Evolutionary conservation across 2,797 vertebrate species (phyloP), one percentile per base, ranked within the genome.

Genomic region (Melanotaenia maccullochi): DNA sequence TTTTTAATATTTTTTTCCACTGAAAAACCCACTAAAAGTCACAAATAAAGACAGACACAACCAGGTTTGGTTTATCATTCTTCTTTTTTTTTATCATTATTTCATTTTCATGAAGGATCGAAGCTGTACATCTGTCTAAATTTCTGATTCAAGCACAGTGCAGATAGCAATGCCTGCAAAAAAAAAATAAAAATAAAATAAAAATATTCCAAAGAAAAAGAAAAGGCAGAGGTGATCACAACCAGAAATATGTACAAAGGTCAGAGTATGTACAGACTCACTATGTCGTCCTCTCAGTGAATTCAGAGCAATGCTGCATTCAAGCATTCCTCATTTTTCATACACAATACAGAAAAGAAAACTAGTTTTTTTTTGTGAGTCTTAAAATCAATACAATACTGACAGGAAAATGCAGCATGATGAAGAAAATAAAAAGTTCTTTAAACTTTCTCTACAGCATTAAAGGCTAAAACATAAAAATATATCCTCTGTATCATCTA

Each of bases 71-170:
- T 66, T 81, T 76, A 68, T 77, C 83, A 90, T 91, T 93, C 88
- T 90, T 89, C 83, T 93, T 95, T 89, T 85, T 94, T 95, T 95
- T 95, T 94, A 95, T 93, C 82, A 85, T 94, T 93, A 95, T 95
- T 95, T 90, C 63, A 69, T 86, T 92, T 85, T 96, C 94, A 92
- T 76, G 95, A 92, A 94, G 96, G 95, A 95, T 86, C 71, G 75
- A 85, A 93, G 93, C 94, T 92, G 93, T 90, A 89, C 90, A 95
- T 93, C 89, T 69, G 85, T 95, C 94, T 94, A 95, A 91, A 93
- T 82, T 79, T 93, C 88, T 89, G 84, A 85, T 90, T 89, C 89
- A 94, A 96, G 96, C 93, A 94, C 86, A 92, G 94, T 95, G 94
- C 90, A 83, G 84, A 83, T 84, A 93, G 94, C 94, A 88, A 93